Conservation (phyloP, 2,113 vertebrate genomes). For the Solenodon paradoxus region DNA sequence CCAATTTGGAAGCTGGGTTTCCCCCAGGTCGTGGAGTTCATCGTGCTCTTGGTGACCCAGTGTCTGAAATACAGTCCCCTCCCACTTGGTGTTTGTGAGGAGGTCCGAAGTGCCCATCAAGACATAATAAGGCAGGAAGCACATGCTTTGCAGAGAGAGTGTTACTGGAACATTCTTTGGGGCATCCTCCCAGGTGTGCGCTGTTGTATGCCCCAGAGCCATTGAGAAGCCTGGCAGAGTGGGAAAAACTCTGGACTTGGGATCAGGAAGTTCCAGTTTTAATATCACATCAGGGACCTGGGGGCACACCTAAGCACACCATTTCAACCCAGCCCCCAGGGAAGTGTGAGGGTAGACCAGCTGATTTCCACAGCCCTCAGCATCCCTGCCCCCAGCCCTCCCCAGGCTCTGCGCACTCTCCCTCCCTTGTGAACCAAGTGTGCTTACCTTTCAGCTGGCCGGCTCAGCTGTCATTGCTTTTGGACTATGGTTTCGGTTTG, state of each 20-base stretch:
- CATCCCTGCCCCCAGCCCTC: neutral
- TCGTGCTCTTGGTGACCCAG: neutral
- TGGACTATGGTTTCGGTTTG: constrained; percentile 95
- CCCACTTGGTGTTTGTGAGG: neutral
- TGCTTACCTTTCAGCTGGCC: constrained; percentile 88
- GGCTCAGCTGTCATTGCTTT: constrained; percentile 93
- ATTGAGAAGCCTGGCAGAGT: neutral
- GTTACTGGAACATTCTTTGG: neutral
- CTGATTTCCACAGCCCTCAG: neutral
- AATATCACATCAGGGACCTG: neutral
- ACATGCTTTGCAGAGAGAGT: neutral
- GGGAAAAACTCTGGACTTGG: neutral
- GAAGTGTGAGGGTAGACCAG: neutral
- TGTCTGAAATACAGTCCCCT: neutral
- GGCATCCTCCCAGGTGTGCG: neutral
- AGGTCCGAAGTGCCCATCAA: neutral
- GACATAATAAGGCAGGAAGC: neutral
- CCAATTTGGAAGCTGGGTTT: neutral
- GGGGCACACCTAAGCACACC: neutral
- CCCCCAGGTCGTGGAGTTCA: neutral
- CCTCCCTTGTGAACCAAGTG: neutral
- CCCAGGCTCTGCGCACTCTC: accelerated
- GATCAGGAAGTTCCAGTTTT: neutral
- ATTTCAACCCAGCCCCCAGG: too few relatives aligned
- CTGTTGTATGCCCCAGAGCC: neutral